These are phyloP conservation scores for Dendronephthya gigantea DNA, from an alignment of 64 coral and sea anemone genomes.

Conservation along the genomic window DNA sequence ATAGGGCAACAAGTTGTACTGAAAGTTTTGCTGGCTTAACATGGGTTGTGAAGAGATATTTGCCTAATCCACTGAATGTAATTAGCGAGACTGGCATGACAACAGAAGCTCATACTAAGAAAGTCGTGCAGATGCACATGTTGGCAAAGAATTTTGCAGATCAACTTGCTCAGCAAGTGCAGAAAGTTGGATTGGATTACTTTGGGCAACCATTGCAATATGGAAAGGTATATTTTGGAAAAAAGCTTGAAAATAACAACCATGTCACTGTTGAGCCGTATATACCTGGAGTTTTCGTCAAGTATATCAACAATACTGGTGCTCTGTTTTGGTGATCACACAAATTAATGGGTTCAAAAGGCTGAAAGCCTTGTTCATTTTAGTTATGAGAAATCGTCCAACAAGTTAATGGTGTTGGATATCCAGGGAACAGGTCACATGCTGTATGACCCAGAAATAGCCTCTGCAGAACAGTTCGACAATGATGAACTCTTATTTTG, in stretches of 20 bases:
- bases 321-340: background rate
- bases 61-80: background rate
- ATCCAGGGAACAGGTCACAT: background rate
- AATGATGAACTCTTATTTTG: background rate
- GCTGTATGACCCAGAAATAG: background rate
- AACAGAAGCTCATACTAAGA: background rate
- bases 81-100: background rate
- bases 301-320: background rate
- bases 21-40: too few species aligned
- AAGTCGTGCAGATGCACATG: background rate
- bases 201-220: background rate
- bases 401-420: background rate
- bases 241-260: background rate
- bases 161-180: background rate
- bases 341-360: background rate
- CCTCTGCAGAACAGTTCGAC: background rate
- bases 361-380: background rate
- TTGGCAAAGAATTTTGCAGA: background rate
- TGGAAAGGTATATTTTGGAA: background rate
- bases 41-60: background rate
- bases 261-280: background rate
- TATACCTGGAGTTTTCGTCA: background rate
- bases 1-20: too few species aligned
- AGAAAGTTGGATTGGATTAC: background rate
- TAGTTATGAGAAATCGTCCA: background rate